Conservation (phyloP, 2,113 vertebrate genomes). For the Hassar affinis region DNA sequence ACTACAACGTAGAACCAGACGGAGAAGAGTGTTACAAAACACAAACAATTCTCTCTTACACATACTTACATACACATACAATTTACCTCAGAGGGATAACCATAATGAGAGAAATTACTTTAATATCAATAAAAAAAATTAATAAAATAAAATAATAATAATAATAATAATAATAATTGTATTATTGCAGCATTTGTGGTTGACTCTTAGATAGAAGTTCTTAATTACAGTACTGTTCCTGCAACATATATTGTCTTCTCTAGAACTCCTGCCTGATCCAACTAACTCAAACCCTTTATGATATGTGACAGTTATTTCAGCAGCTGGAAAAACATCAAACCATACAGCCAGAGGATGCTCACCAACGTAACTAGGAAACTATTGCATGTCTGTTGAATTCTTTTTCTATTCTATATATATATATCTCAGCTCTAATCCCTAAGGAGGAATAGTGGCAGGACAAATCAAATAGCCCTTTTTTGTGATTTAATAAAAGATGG, state of each 20-base stretch:
- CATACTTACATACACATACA: slow-evolving; percentile 6
- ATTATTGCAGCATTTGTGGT: no score
- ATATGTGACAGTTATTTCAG: not conserved
- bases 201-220: not conserved
- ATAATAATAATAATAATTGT: not conserved
- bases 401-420: not conserved
- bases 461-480: slow-evolving; percentile 17
- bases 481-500: slow-evolving; percentile 47
- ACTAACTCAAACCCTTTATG: not conserved
- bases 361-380: not conserved
- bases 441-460: not conserved
- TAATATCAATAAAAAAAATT: not conserved
- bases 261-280: not conserved
- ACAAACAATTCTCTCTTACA: not conserved
- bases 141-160: not conserved
- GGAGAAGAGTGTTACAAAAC: slow-evolving; percentile 20
- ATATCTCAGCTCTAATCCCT: not conserved
- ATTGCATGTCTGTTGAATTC: not conserved
- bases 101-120: not conserved
- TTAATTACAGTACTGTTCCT: not conserved
- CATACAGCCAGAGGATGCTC: not conserved
- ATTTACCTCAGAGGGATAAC: not conserved
- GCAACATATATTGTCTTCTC: not conserved
- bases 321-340: not conserved
- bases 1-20: slow-evolving; percentile 78